These are phyloP conservation scores for Stramonita haemastoma DNA, from an alignment of 2,888 invertebrate species.

Conservation along the genomic window DNA sequence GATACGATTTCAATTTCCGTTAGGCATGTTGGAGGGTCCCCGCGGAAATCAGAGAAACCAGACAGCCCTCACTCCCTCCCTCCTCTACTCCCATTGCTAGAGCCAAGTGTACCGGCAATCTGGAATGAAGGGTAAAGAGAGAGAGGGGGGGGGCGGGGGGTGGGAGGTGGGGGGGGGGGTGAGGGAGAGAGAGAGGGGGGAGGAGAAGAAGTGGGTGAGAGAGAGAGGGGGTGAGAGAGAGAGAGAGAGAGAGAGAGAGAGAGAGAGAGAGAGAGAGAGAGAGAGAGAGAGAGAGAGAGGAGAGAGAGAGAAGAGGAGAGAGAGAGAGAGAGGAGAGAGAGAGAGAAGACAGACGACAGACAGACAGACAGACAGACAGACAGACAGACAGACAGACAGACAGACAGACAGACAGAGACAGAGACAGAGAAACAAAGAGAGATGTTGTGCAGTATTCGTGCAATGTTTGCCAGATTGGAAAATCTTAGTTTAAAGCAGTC, in stretches of 20 bases:
- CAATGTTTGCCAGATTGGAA: too few relatives aligned
- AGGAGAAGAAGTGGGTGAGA: too few relatives aligned
- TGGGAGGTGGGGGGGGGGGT: too few relatives aligned
- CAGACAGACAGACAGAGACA: neutral
- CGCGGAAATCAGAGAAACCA: constrained; percentile 31
- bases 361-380: neutral
- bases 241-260: neutral
- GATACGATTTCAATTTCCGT: constrained; percentile 43
- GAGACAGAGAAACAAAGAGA: neutral
- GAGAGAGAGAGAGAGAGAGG: neutral
- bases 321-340: neutral
- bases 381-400: neutral
- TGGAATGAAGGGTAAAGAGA: too few relatives aligned
- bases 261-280: neutral
- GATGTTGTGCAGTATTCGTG: too few relatives aligned
- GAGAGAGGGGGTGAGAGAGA: neutral
- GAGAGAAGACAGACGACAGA: neutral
- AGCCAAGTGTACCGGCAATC: too few relatives aligned
- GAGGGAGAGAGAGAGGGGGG: too few relatives aligned
- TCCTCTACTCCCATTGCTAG: neutral
- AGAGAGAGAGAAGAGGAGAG: neutral
- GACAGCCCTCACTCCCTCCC: neutral
- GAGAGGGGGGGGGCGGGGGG: too few relatives aligned
- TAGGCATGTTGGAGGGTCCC: constrained; percentile 36
- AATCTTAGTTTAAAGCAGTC: too few relatives aligned